Evolutionary conservation across 2,797 vertebrate species (phyloP).

Genomic region (Centroberyx gerrardi): DNA sequence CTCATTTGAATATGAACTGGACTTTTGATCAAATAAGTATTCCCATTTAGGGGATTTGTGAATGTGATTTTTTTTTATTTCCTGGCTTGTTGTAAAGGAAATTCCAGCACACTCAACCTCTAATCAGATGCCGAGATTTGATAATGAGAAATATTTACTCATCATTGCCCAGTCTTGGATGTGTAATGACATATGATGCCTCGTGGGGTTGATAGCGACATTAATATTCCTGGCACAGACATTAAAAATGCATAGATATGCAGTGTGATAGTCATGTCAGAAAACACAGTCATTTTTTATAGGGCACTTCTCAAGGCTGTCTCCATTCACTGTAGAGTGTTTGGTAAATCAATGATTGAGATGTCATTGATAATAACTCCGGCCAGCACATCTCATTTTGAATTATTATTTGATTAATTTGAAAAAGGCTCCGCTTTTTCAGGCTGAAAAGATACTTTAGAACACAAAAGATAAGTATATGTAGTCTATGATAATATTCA

Average conservation of each 20-base stretch:
- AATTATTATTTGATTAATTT: neutral
- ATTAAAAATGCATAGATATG: slow-evolving; percentile 62
- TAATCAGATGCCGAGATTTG: slow-evolving; percentile 25
- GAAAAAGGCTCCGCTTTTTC: neutral
- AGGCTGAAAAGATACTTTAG: neutral
- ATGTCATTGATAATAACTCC: neutral
- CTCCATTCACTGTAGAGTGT: neutral
- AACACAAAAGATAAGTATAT: neutral
- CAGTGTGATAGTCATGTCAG: slow-evolving; percentile 28
- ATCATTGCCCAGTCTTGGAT: slow-evolving; percentile 23
- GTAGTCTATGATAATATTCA: neutral
- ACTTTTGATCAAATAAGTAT: slow-evolving; percentile 53
- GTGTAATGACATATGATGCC: slow-evolving; percentile 27
- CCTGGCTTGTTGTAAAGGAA: neutral
- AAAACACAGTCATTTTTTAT: slow-evolving; percentile 23
- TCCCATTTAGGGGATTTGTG: slow-evolving; percentile 34
- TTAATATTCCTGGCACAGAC: slow-evolving; percentile 50
- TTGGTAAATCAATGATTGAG: slow-evolving; percentile 26
- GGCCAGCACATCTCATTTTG: slow-evolving; percentile 11
- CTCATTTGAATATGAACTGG: slow-evolving; percentile 60
- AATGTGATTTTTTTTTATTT: slow-evolving; percentile 10
- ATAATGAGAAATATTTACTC: slow-evolving; percentile 38
- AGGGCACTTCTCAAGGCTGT: neutral
- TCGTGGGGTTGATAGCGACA: slow-evolving; percentile 34
- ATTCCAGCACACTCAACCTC: neutral